phyloP scores from a whole-genome alignment of 2,888 invertebrate genomes.

The Allygus modestus region DNA sequence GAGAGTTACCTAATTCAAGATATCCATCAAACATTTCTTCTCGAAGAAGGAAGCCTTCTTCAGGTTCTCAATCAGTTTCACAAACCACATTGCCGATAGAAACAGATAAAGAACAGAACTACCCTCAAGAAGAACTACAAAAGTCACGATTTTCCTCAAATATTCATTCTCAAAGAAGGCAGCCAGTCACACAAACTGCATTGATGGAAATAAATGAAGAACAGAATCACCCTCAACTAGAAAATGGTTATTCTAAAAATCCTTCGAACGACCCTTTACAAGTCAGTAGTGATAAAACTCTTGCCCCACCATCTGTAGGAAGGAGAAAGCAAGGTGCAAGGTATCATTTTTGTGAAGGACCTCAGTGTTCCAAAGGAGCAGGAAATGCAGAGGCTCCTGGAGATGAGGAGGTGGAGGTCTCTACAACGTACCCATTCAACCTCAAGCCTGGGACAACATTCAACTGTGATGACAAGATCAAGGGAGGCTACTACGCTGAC shows the following conservation, averaged over 20 bases:
- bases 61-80: neutral
- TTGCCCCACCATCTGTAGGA: slow-evolving; percentile 8
- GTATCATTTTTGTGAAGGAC: slow-evolving; percentile 44
- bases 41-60: neutral
- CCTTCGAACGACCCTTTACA: neutral
- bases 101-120: neutral
- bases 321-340: slow-evolving; percentile 32
- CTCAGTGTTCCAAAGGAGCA: slow-evolving; percentile 4
- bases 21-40: neutral
- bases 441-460: slow-evolving; percentile 69
- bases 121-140: slow-evolving; percentile 3
- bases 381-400: neutral
- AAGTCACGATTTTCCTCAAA: neutral
- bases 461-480: slow-evolving; percentile 72
- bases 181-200: slow-evolving; percentile 4
- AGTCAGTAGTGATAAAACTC: neutral
- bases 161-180: slow-evolving; percentile 3
- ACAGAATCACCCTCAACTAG: neutral
- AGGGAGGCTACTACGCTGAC: slow-evolving; percentile 73
- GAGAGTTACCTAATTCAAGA: neutral
- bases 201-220: neutral
- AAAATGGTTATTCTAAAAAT: neutral
- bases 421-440: slow-evolving; percentile 48
- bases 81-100: neutral
- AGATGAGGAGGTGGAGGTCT: slow-evolving; percentile 10